These are phyloP conservation scores for Cantharis nigra DNA, from an alignment of 2,888 invertebrate species.

Conservation along the genomic window DNA sequence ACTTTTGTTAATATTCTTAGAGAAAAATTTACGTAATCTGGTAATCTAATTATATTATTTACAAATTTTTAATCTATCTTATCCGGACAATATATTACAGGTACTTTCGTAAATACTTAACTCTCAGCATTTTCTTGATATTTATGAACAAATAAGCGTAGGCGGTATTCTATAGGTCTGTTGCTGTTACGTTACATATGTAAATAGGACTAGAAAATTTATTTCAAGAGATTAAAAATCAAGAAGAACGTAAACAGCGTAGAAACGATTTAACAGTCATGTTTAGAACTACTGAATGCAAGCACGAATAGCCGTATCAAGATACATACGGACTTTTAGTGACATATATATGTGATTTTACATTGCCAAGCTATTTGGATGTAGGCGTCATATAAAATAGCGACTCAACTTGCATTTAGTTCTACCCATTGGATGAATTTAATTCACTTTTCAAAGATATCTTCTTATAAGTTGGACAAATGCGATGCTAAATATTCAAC, in stretches of 20 bases:
- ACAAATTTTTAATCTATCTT: background rate
- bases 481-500: background rate
- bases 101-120: background rate
- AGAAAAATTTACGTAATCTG: background rate
- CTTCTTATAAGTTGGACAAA: constrained; percentile 5
- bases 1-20: background rate
- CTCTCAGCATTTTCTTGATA: background rate
- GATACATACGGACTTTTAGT: constrained; percentile 37
- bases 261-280: constrained; percentile 39
- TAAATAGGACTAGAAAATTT: constrained; percentile 30
- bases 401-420: constrained; percentile 31
- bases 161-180: constrained; percentile 25
- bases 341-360: constrained; percentile 40
- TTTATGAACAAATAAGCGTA: constrained; percentile 17
- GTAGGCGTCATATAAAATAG: constrained; percentile 39
- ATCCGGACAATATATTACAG: background rate
- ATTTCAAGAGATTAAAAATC: constrained; percentile 39
- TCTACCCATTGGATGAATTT: constrained; percentile 26
- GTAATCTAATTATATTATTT: background rate
- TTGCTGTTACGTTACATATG: constrained; percentile 26
- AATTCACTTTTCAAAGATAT: constrained; percentile 9
- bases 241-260: constrained; percentile 38
- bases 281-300: constrained; percentile 42
- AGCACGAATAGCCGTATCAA: constrained; percentile 40
- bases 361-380: constrained; percentile 40